These are phyloP conservation scores for Oikopleura dioica DNA, from an alignment of 23 tunicate genomes.

Conservation along the genomic window DNA sequence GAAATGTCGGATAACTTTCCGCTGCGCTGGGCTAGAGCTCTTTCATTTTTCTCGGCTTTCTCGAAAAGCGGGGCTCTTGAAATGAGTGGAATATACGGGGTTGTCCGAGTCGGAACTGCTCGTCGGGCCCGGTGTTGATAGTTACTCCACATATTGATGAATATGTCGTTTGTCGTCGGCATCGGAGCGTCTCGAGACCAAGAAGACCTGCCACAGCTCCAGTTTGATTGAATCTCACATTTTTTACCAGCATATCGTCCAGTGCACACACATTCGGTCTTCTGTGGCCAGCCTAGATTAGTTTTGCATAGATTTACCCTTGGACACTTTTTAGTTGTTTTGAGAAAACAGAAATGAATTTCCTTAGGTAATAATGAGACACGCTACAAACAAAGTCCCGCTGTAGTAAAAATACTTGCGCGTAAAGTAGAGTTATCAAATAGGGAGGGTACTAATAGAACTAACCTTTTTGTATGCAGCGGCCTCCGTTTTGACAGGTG, in stretches of 20 bases:
- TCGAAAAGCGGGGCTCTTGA: too few species aligned
- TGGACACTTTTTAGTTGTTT: too few species aligned
- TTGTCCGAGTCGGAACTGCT: neutral
- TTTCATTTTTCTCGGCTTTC: too few species aligned
- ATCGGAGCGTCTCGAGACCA: neutral
- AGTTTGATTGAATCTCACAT: conserved; percentile 27
- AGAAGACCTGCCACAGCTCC: conserved; percentile 30
- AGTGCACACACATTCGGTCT: conserved; percentile 28
- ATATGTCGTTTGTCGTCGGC: neutral
- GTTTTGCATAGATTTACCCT: conserved; percentile 29
- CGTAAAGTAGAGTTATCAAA: too few species aligned
- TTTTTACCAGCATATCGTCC: conserved; percentile 25
- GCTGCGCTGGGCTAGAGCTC: too few species aligned
- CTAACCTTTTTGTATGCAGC: neutral
- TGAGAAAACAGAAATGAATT: too few species aligned
- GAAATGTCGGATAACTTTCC: too few species aligned
- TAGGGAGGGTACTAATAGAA: too few species aligned
- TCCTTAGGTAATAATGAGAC: too few species aligned
- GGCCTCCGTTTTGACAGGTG: neutral
- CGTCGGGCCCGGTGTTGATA: neutral
- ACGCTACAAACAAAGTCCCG: too few species aligned
- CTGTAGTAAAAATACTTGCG: too few species aligned
- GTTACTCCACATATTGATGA: neutral
- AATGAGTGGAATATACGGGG: too few species aligned
- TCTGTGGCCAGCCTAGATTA: neutral